Percentiles rank a stretch among this genome's conserved stretches.
These are phyloP conservation scores for Tinea semifulvella DNA, from an alignment of 2,888 invertebrate genomes.

Conservation along the genomic window DNA sequence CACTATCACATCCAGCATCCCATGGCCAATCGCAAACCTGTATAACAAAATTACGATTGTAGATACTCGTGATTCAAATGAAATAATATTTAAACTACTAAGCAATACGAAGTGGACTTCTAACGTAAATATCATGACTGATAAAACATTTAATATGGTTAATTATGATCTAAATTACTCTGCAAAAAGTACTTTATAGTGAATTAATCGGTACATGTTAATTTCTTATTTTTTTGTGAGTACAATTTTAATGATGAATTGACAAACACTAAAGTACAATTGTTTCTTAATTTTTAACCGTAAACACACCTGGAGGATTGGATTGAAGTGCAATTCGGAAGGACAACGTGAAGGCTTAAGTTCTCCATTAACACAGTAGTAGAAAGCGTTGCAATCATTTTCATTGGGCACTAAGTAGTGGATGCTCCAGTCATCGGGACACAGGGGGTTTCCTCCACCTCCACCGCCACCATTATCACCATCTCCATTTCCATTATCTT, in stretches of 20 bases:
- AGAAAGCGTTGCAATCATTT: conserved; percentile 31
- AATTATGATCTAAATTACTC: too few species aligned
- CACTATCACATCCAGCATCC: conserved; percentile 30
- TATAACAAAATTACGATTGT: conserved; percentile 11
- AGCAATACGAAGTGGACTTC: too few species aligned
- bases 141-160: too few species aligned
- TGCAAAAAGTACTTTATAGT: too few species aligned
- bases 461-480: not conserved
- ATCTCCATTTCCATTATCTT: conserved; percentile 13
- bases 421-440: conserved; percentile 27
- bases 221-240: not conserved
- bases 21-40: conserved; percentile 30
- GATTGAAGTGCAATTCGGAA: conserved; percentile 31
- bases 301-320: conserved; percentile 29
- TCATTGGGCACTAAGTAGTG: conserved; percentile 33
- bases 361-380: conserved; percentile 33
- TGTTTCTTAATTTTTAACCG: too few species aligned
- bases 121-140: too few species aligned
- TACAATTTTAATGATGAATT: not conserved
- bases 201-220: not conserved
- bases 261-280: not conserved
- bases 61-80: too few species aligned
- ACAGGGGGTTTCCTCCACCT: conserved; percentile 21
- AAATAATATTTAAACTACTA: too few species aligned
- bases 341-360: conserved; percentile 27